These are phyloP conservation scores for Amia ocellicauda DNA, from an alignment of 2,113 vertebrate genomes.

Conservation along the genomic window DNA sequence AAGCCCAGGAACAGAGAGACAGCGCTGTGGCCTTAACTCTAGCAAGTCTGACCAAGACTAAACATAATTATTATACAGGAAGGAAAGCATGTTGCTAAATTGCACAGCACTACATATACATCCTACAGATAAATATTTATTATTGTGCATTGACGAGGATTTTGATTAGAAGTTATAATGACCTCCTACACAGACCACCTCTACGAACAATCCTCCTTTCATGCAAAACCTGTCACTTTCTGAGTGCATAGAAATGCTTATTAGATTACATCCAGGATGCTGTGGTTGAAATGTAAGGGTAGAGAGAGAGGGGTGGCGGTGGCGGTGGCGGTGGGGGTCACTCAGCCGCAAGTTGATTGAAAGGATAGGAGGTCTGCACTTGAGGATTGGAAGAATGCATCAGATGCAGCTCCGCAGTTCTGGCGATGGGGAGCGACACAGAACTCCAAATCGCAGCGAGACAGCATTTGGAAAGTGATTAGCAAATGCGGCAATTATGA, in stretches of 20 bases:
- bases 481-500: conserved; percentile 73
- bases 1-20: neutral
- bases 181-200: conserved; percentile 63
- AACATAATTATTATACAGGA: conserved; percentile 67
- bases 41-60: conserved; percentile 59
- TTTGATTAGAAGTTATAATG: conserved; percentile 28
- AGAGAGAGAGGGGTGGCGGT: neutral
- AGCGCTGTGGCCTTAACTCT: conserved; percentile 30
- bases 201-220: conserved; percentile 69
- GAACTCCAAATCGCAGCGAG: conserved; percentile 62
- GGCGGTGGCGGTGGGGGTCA: conserved; percentile 31
- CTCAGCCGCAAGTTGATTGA: conserved; percentile 5
- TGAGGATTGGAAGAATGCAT: neutral
- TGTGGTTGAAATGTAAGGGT: conserved; percentile 5
- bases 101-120: conserved; percentile 52
- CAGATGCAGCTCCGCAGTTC: neutral
- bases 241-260: conserved; percentile 22
- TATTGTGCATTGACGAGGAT: conserved; percentile 37
- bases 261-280: conserved; percentile 21
- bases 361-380: neutral
- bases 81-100: conserved; percentile 60
- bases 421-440: conserved; percentile 37
- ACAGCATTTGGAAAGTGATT: conserved; percentile 59
- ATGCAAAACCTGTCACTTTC: conserved; percentile 43
- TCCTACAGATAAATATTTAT: conserved; percentile 65